These are phyloP conservation scores for Xestobium rufovillosum DNA, from an alignment of 2,888 invertebrate species.

Conservation along the genomic window DNA sequence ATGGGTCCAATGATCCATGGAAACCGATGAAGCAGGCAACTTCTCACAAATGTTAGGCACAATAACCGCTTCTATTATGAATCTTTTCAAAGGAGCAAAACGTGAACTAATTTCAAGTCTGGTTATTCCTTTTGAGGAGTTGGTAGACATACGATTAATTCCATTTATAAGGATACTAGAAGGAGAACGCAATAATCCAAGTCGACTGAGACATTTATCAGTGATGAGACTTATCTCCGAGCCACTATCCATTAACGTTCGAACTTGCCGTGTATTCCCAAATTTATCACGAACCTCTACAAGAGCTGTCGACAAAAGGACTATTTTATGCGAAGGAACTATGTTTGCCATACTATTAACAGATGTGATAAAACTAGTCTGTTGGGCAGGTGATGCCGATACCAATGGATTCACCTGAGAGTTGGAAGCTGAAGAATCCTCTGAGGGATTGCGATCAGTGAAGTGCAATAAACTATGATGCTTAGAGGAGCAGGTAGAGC, in stretches of 20 bases:
- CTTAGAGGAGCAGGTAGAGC: no score
- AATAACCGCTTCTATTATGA: constrained; percentile 1
- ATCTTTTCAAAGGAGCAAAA: no score
- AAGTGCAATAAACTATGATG: no score
- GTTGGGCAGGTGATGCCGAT: no score
- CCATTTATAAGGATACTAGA: not conserved
- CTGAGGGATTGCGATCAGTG: no score
- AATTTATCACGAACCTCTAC: not conserved
- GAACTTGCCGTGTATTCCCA: constrained; percentile 1
- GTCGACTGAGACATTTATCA: not conserved
- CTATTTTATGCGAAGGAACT: no score
- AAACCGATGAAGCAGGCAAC: not conserved
- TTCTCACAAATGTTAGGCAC: constrained; percentile 5
- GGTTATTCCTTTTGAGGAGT: not conserved
- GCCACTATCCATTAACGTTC: not conserved
- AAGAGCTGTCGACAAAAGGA: not conserved
- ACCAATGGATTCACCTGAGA: no score
- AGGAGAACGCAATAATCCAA: not conserved
- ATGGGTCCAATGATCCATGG: constrained; percentile 2
- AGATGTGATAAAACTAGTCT: no score
- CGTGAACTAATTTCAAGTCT: not conserved
- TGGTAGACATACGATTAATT: not conserved
- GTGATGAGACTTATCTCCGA: not conserved
- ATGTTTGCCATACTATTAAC: no score
- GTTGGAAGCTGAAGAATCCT: no score